Conservation (phyloP, 2,113 vertebrate genomes). For the Calonectris borealis region DNA sequence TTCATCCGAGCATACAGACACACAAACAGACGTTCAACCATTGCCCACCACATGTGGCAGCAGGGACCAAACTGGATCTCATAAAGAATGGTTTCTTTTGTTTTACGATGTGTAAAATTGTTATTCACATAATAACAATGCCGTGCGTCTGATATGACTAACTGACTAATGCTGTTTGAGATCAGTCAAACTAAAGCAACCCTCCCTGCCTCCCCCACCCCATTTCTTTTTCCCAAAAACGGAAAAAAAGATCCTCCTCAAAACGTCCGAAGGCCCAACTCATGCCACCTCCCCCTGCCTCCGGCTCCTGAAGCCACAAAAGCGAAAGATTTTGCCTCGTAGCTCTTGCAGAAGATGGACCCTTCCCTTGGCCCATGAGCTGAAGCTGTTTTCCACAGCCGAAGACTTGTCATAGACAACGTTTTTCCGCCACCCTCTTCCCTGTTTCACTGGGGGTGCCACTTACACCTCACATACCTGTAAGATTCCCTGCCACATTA, state of each 20-base stretch:
- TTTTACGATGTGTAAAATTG: not conserved
- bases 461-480: not conserved
- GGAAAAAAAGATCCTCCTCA: not conserved
- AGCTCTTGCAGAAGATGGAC: not conserved
- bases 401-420: not conserved
- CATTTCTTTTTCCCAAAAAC: not conserved
- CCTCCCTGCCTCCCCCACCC: not conserved
- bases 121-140: not conserved
- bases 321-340: not conserved
- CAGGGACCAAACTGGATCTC: not conserved
- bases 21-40: not conserved
- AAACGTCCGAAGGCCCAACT: not conserved
- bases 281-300: not conserved
- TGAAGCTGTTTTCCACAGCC: not conserved
- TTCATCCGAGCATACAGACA: not conserved
- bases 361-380: not conserved
- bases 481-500: not conserved
- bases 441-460: not conserved
- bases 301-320: not conserved
- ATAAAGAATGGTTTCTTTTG: not conserved
- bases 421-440: not conserved
- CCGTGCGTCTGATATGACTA: not conserved
- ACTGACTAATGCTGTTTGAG: not conserved
- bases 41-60: accelerated
- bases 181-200: not conserved